Percentiles rank a stretch among this genome's conserved stretches.
Conservation (phyloP, 2,797 vertebrate genomes). For the Coluber constrictor region DNA sequence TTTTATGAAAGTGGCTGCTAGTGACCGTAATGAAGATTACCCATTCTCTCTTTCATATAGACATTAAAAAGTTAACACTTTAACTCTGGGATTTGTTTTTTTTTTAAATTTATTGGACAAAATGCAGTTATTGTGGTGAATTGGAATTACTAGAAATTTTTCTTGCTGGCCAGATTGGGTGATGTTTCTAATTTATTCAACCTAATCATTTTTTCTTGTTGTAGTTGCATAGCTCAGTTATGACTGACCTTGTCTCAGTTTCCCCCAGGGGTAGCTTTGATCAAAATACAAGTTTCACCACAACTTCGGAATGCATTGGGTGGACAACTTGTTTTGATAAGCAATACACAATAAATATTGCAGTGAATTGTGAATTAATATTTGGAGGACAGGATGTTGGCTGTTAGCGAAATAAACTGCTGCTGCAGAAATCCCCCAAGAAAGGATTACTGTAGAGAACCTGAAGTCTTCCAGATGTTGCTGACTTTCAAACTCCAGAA, state of each 20-base stretch:
- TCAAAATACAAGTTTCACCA: not conserved
- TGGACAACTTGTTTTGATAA: not conserved
- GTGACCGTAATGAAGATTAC: not conserved
- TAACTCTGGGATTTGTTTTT: not conserved
- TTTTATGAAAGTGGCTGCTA: not conserved
- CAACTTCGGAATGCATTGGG: not conserved
- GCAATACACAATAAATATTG: no score
- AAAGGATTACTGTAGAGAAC: not conserved
- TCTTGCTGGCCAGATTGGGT: not conserved
- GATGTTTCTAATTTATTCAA: not conserved
- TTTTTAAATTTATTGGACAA: not conserved
- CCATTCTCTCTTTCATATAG: not conserved
- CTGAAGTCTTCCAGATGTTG: not conserved
- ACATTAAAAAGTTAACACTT: not conserved
- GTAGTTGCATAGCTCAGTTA: not conserved
- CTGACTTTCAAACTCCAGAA: not conserved
- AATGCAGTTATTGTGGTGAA: not conserved
- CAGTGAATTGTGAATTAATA: not conserved
- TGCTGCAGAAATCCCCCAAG: not conserved
- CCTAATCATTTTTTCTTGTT: not conserved
- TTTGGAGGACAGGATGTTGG: not conserved
- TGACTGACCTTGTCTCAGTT: not conserved
- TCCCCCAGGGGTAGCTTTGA: not conserved
- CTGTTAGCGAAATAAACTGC: not conserved
- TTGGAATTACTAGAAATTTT: not conserved